Base-by-base conservation (phyloP, 1,140 invertebrate species). In the Ruditapes philippinarum region DNA sequence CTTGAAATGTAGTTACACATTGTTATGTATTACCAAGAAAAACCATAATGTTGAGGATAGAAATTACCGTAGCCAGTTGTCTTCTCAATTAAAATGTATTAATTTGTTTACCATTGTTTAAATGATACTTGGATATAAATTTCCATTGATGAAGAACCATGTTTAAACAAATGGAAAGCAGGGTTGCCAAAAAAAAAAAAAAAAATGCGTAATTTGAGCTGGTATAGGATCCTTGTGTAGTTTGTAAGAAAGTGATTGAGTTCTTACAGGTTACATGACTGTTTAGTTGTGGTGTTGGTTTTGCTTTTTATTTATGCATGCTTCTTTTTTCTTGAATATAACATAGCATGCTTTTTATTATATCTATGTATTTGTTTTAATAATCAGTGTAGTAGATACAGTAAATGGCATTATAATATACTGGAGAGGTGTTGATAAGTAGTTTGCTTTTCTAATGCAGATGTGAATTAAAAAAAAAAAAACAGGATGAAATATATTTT, bases 221-320 rank as follows among this genome's bases (percentile, higher is more conserved):
- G 49, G 36, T 78, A 3, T 9, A 14, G 7, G 74, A 78, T 9
- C 5, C 25, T 57, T 51, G 74, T 54, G 36, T 78, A 78, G 36
- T 31, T 28, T 78, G 25, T 78, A 25, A 51, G 74, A 78, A 74
- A 42, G 25, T 31, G n/a, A 70, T 0, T 19, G 22, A 5, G 3
- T 78, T 78, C 74, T 51, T 78, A 54, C 74, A 78, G 45, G 49
- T 28, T 78, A 33, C 25, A 78, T 28, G 36, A 7, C 38, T 25
- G n/a, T 70, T 70, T 70, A 70, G 74, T 78, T 28, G 25, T 49
- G 74, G 74, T 78, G 74, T 78, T 78, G 45, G 74, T 51, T n/a
- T 33, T 78, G 74, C 74, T 78, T 54, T 70, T 11, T 11, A 57
- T 49, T 78, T 54, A 78, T 78, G 74, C 74, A 78, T 78, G 49